A percentile compares a stretch with the other conserved stretches of the same genome.
phyloP scores from a whole-genome alignment of 2,797 vertebrate genomes.

The Trachops cirrhosus region DNA sequence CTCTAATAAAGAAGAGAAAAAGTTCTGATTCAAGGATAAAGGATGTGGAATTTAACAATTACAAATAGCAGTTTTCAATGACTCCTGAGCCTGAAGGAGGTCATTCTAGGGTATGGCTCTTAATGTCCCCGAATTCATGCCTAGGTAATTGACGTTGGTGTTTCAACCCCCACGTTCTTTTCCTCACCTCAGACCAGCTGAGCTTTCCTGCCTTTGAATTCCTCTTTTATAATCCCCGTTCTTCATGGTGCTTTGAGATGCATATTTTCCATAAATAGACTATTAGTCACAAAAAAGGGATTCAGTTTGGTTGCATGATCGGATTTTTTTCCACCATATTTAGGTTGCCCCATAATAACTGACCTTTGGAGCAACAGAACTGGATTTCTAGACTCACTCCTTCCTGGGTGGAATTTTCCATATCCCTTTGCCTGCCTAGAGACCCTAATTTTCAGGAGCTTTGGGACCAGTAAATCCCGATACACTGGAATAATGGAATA shows the following conservation, averaged over 20 bases:
- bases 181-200: conserved; percentile 49
- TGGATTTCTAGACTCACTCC: background rate
- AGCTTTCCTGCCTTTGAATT: conserved; percentile 64
- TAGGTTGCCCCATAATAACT: conserved; percentile 40
- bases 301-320: conserved; percentile 58
- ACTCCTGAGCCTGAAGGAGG: background rate
- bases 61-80: background rate
- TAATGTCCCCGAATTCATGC: conserved; percentile 31
- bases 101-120: conserved; percentile 6
- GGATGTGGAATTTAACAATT: background rate
- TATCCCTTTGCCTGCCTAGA: background rate
- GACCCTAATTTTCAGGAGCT: background rate
- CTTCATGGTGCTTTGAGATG: conserved; percentile 50
- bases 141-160: conserved; percentile 22
- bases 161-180: conserved; percentile 52
- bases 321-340: background rate
- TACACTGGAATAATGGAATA: background rate
- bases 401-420: conserved; percentile 62
- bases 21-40: background rate
- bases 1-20: background rate
- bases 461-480: background rate
- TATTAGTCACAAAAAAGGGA: conserved; percentile 56
- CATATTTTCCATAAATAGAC: conserved; percentile 72
- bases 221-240: conserved; percentile 66
- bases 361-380: background rate